phyloP scores from a whole-genome alignment of 2,888 invertebrate genomes.

The Cyaniris semiargus region DNA sequence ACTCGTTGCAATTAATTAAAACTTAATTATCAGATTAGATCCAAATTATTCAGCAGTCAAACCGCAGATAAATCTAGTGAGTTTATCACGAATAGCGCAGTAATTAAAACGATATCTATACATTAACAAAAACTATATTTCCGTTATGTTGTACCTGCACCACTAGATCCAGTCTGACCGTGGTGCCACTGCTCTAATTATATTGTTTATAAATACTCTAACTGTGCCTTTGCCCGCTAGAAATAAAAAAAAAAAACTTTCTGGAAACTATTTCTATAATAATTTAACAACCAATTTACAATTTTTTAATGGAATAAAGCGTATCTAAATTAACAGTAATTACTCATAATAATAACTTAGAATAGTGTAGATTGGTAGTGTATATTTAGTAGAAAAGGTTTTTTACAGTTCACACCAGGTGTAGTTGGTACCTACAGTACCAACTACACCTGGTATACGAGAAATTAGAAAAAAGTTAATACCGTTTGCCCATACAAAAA shows the following conservation, averaged over 20 bases:
- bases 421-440: no score
- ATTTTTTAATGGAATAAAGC: not conserved
- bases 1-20: not conserved
- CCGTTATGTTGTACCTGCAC: constrained; percentile 15
- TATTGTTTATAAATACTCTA: constrained; percentile 17
- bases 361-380: no score
- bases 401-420: no score
- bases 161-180: constrained; percentile 6
- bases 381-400: no score
- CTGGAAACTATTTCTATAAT: not conserved
- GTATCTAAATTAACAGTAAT: no score
- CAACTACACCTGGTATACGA: not conserved
- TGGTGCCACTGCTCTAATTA: constrained; percentile 15
- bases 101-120: constrained; percentile 19
- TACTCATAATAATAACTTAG: no score
- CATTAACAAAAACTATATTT: constrained; percentile 15
- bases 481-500: no score
- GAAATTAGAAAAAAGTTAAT: not conserved
- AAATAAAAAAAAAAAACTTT: not conserved
- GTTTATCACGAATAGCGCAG: not conserved
- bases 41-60: not conserved
- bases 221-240: constrained; percentile 7
- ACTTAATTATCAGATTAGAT: not conserved
- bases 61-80: constrained; percentile 3
- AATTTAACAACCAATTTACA: not conserved